A percentile compares a stretch with the other conserved stretches of the same genome.
Evolutionary conservation across 2,888 invertebrate species (phyloP).

Genomic region (Cylindroiulus punctatus): DNA sequence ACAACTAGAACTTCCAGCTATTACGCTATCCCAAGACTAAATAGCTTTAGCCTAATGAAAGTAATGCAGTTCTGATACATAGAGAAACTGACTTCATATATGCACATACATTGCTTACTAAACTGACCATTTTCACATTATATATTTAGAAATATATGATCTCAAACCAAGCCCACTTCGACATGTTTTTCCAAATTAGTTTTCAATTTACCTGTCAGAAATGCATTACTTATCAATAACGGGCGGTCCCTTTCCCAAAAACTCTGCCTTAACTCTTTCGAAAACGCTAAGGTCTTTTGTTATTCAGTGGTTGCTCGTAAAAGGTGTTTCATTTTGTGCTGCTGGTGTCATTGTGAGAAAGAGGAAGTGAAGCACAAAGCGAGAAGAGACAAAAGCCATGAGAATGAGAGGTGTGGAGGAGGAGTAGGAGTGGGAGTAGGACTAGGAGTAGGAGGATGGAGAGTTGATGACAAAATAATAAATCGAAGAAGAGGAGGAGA

Average conservation of each 20-base stretch:
- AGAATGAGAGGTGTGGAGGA: neutral
- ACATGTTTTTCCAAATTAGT: too few relatives aligned
- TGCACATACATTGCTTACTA: too few relatives aligned
- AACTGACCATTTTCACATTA: too few relatives aligned
- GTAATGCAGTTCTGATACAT: too few relatives aligned
- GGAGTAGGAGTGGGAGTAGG: neutral
- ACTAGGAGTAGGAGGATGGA: neutral
- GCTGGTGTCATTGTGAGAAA: conserved; percentile 42
- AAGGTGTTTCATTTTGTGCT: conserved; percentile 30
- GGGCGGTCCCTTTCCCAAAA: neutral
- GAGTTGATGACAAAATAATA: neutral
- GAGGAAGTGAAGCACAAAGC: conserved; percentile 20
- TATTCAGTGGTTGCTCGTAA: conserved; percentile 13
- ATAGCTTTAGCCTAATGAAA: too few relatives aligned
- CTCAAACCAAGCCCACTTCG: too few relatives aligned
- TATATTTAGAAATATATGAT: too few relatives aligned
- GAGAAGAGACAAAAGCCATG: conserved; percentile 25
- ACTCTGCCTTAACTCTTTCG: neutral
- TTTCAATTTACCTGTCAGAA: too few relatives aligned
- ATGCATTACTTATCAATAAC: too few relatives aligned
- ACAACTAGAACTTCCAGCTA: too few relatives aligned
- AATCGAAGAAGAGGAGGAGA: neutral
- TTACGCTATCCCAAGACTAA: too few relatives aligned
- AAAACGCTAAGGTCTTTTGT: neutral
- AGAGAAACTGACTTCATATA: too few relatives aligned